Evolutionary conservation across 2,797 vertebrate species (phyloP), one percentile per base, ranked within the genome.

Genomic region (Ammospiza maritima): DNA sequence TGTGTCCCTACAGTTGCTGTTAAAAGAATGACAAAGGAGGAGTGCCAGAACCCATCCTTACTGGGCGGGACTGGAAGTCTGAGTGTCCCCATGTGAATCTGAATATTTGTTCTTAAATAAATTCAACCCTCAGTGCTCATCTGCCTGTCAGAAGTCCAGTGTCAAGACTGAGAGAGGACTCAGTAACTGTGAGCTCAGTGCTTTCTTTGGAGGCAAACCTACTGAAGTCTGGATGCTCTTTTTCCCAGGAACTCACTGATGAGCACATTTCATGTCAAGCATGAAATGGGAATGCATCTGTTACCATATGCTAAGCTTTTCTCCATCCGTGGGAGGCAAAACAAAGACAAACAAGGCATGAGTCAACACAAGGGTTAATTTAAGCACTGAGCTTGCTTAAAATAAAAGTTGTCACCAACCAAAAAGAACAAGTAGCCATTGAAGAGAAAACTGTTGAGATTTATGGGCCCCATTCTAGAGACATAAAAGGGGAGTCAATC

Each of bases 391-490:
- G 65, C 50, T 94, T 4, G 20, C 85, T 96, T 92, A 92, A 97
- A 97, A 96, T 96, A 94, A 92, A 96, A 96, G 88, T 93, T 97
- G 95, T 97, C 95, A 97, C 93, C 86, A 96, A 92, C 65, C 76
- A 79, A 79, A 93, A 94, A 80, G 96, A 97, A 97, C 95, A 97
- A 97, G 91, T 65, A 91, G 79, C 93, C 91, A 97, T 96, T 97
- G 95, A 97, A 73, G 92, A 94, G 92, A 88, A 96, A 96, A 96
- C 88, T 88, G 76, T 96, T 93, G 88, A 94, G 91, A 97, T 97
- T 97, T 97, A 97, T 92, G 72, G 85, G 36, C 53, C 67, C 79
- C 66, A 83, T 96, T 97, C 94, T 94, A 74, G 85, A 89, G 77
- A 96, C 89, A 94, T 95, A 94, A 97, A 96, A 94, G 85, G 80